phyloP scores from a whole-genome alignment of 2,797 vertebrate species.

The Anniella stebbinsi region DNA sequence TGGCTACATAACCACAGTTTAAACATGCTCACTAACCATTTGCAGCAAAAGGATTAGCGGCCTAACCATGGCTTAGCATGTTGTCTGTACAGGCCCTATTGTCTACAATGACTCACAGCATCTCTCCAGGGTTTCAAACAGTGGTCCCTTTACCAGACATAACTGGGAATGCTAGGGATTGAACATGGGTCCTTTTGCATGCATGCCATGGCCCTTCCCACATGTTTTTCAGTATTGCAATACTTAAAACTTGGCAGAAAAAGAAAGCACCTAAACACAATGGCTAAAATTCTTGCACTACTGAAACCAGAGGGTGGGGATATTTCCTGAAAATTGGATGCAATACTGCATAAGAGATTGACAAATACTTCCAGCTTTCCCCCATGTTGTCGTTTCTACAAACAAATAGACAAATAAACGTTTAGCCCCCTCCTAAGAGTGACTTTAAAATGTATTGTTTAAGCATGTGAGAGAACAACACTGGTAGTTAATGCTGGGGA shows the following conservation, averaged over 20 bases:
- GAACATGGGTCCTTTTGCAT: background rate
- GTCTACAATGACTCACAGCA: background rate
- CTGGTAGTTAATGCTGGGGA: background rate
- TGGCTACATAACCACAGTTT: too few species aligned
- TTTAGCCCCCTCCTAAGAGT: background rate
- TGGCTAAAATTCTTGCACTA: background rate
- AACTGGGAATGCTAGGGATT: background rate
- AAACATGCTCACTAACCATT: too few species aligned
- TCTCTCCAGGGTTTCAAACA: background rate
- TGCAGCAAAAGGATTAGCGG: too few species aligned
- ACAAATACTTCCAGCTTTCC: background rate
- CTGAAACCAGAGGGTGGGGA: background rate
- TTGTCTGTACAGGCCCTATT: too few species aligned
- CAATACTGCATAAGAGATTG: background rate
- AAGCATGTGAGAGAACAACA: background rate
- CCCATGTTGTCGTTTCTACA: background rate
- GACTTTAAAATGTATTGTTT: background rate
- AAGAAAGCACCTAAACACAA: background rate
- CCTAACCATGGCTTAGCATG: too few species aligned
- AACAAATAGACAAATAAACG: slow-evolving; percentile 20
- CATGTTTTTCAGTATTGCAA: background rate
- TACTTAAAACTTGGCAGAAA: background rate
- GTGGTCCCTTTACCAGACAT: background rate
- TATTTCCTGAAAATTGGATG: background rate
- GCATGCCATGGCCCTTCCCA: background rate